Evolutionary conservation across 1,140 invertebrate genomes (phyloP).

Genomic region (Hyles vespertilio): DNA sequence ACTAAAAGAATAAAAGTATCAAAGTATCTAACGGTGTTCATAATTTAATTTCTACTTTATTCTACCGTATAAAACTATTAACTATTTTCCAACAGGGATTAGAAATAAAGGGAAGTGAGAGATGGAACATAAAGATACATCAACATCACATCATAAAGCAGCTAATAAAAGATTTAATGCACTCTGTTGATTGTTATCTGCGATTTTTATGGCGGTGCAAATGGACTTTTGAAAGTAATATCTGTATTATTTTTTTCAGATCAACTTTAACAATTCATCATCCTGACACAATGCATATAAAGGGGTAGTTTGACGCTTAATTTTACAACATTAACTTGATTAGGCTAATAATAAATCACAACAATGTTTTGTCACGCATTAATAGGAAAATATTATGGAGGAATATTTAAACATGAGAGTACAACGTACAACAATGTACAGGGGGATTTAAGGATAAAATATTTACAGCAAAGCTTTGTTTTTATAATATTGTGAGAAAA

Average conservation of each 20-base stretch:
- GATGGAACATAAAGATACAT: conserved; percentile 55
- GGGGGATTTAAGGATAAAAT: too few relatives aligned
- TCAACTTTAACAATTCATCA: conserved; percentile 28
- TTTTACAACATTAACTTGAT: not conserved
- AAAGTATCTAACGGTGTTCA: too few relatives aligned
- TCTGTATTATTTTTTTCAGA: conserved; percentile 39
- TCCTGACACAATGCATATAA: conserved; percentile 22
- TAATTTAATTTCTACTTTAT: too few relatives aligned
- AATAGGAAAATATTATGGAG: too few relatives aligned
- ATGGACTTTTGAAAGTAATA: conserved; percentile 65
- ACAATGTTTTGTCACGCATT: too few relatives aligned
- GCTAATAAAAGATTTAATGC: conserved; percentile 58
- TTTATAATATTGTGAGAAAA: too few relatives aligned
- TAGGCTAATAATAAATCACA: not conserved
- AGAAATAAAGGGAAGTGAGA: conserved; percentile 39
- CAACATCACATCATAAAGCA: conserved; percentile 42
- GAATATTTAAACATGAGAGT: too few relatives aligned
- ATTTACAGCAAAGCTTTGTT: too few relatives aligned
- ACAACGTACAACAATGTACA: too few relatives aligned
- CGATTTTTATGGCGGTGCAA: conserved; percentile 54
- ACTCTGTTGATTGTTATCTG: conserved; percentile 57
- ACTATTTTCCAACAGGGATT: not conserved
- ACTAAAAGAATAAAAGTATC: too few relatives aligned
- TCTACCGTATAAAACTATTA: too few relatives aligned
- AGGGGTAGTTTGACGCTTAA: conserved; percentile 4